phyloP scores from a whole-genome alignment of 2,797 vertebrate genomes.

The Arctocebus calabarensis region DNA sequence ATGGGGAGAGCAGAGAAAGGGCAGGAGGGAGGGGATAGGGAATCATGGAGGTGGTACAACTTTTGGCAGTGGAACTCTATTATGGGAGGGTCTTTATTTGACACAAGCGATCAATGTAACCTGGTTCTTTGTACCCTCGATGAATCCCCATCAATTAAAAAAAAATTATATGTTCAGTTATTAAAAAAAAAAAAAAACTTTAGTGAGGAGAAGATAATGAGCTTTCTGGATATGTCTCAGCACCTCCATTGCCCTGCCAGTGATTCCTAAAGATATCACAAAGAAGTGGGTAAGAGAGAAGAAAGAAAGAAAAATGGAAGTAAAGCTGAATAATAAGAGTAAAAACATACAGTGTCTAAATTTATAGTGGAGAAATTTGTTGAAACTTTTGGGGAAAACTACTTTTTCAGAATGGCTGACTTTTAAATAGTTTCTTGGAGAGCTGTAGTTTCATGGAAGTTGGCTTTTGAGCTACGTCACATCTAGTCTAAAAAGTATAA shows the following conservation, averaged over 20 bases:
- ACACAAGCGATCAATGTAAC: too few species aligned
- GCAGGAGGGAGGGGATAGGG: too few species aligned
- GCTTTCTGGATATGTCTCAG: not conserved
- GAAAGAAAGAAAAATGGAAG: not conserved
- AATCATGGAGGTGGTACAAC: too few species aligned
- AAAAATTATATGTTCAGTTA: too few species aligned
- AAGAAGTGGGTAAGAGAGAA: not conserved
- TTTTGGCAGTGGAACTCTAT: too few species aligned
- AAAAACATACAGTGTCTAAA: not conserved
- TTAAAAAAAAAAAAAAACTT: too few species aligned
- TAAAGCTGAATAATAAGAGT: not conserved
- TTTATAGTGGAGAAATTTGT: not conserved
- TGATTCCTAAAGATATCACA: not conserved
- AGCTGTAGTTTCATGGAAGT: not conserved
- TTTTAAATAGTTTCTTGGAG: not conserved
- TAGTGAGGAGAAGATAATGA: not conserved
- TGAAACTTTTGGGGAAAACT: not conserved
- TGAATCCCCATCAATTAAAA: too few species aligned
- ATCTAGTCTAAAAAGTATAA: not conserved
- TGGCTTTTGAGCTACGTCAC: not conserved
- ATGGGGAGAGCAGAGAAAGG: too few species aligned
- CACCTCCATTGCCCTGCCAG: not conserved
- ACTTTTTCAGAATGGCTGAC: not conserved
- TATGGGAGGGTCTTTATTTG: too few species aligned
- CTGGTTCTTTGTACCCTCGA: too few species aligned